Percentiles rank a stretch among this genome's conserved stretches.
phyloP scores from a whole-genome alignment of 2,113 vertebrate species.

The Chaetodon trifascialis region DNA sequence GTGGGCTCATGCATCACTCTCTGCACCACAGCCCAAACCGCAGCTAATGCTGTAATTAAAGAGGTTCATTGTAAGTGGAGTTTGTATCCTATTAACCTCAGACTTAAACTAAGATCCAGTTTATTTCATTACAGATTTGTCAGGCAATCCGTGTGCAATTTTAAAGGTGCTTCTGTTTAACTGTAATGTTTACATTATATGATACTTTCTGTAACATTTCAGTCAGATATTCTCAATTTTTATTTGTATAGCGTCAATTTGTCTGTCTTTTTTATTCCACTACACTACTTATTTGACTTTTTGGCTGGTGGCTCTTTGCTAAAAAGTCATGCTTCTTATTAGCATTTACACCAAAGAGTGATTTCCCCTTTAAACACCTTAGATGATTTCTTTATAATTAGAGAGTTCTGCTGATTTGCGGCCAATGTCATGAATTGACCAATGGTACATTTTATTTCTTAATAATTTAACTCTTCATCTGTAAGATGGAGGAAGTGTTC shows the following conservation, averaged over 20 bases:
- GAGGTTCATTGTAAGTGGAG: neutral
- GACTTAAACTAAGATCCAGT: neutral
- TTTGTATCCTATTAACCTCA: neutral
- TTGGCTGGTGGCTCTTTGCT: neutral
- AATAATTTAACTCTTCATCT: no score
- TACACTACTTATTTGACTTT: no score
- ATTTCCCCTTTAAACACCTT: neutral
- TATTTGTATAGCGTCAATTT: no score
- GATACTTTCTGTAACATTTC: no score
- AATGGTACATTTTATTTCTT: neutral
- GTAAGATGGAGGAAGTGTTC: no score
- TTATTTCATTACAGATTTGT: conserved; percentile 6
- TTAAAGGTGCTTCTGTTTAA: neutral
- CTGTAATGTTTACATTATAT: neutral
- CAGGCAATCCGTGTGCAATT: neutral
- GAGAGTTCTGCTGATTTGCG: neutral
- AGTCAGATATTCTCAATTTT: no score
- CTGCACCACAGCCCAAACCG: neutral
- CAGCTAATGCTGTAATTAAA: conserved; percentile 8
- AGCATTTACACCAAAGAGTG: neutral
- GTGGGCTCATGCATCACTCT: neutral
- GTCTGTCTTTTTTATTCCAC: no score
- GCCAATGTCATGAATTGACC: neutral
- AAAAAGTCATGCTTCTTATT: neutral
- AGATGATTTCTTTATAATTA: neutral